Base-by-base conservation (phyloP, 1,140 invertebrate species). In the Macrobrachium nipponense region DNA sequence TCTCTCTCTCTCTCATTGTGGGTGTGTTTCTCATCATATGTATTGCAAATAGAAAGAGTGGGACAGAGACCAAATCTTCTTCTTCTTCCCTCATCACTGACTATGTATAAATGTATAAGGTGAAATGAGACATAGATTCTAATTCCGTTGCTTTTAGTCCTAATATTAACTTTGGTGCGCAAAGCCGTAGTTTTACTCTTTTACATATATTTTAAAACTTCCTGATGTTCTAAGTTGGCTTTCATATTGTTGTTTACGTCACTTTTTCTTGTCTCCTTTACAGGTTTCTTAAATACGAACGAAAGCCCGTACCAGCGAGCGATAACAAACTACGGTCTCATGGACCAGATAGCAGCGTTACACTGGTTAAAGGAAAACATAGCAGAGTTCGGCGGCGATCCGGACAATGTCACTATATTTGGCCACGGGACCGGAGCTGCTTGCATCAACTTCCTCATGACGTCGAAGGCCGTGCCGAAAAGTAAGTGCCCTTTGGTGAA, bases 401-500 rank as follows among this genome's bases (percentile, higher is more conserved):
- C 95, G 1, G 89, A 92, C n/a, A 93, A 92, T 0, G 95, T 99
- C 7, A 99, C 98, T 0, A 90, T 99, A 14, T 95, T 99, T 92
- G 98, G 98, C 0, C 97, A 99, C 90, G 97, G 96, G 72, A 97
- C 97, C 1, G 98, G 98, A 0, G 97, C 98, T 0, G 96, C 96
- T 51, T 97, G 96, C 90, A 95, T 97, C 81, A 98, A 97, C 92
- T 94, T 97, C 87, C 92, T 98, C 70, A 95, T 97, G 93, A 93
- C 97, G 23, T 98, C 97, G 72, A 96, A 96, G 0, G 95, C 97
- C 61, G 97, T 97, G 60, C 96, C 97, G 6, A 96, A 97, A 92
- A 96, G 97, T 98, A 92, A 94, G 93, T 82, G 0, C 8, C 15
- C 14, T 20, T 14, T 15, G 23, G 51, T 27, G n/a, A 18, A 23